phyloP scores from a whole-genome alignment of 1,140 invertebrate genomes.

The Chymomyza costata region DNA sequence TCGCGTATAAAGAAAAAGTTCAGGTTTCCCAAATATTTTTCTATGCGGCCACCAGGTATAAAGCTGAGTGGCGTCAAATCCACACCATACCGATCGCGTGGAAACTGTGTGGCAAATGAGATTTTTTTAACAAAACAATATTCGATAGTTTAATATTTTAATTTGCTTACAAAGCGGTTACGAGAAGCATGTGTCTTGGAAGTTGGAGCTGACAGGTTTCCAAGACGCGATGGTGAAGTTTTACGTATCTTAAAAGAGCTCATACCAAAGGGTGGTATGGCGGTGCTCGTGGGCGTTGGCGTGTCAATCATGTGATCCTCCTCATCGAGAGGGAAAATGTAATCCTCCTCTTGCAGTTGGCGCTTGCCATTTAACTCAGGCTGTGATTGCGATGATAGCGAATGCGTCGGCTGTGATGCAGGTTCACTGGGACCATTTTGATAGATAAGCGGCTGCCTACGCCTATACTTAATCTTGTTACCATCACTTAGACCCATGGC shows the following conservation, averaged over 20 bases:
- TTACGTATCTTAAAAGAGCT: constrained; percentile 66
- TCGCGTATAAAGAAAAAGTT: constrained; percentile 98
- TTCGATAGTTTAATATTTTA: background rate
- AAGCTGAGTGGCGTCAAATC: constrained; percentile 90
- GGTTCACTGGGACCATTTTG: constrained; percentile 53
- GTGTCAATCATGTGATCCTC: constrained; percentile 78
- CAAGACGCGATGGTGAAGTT: constrained; percentile 54
- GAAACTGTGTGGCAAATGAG: constrained; percentile 76
- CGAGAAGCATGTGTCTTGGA: constrained; percentile 25
- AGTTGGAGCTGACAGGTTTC: constrained; percentile 27
- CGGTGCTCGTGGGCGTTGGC: constrained; percentile 57
- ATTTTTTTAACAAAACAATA: background rate
- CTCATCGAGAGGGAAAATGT: constrained; percentile 85
- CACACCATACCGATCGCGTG: constrained; percentile 84
- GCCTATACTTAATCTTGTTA: constrained; percentile 75
- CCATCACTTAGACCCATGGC: constrained; percentile 82
- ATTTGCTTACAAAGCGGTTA: constrained; percentile 43
- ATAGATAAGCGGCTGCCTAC: constrained; percentile 40
- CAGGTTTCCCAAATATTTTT: constrained; percentile 92
- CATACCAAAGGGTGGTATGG: constrained; percentile 56
- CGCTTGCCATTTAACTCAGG: constrained; percentile 57
- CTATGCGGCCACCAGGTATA: constrained; percentile 86
- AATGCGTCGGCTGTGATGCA: constrained; percentile 9
- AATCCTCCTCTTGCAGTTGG: constrained; percentile 76
- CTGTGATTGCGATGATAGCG: constrained; percentile 38